Evolutionary conservation across 2,113 vertebrate genomes (phyloP).

Genomic region (Struthidea cinerea): DNA sequence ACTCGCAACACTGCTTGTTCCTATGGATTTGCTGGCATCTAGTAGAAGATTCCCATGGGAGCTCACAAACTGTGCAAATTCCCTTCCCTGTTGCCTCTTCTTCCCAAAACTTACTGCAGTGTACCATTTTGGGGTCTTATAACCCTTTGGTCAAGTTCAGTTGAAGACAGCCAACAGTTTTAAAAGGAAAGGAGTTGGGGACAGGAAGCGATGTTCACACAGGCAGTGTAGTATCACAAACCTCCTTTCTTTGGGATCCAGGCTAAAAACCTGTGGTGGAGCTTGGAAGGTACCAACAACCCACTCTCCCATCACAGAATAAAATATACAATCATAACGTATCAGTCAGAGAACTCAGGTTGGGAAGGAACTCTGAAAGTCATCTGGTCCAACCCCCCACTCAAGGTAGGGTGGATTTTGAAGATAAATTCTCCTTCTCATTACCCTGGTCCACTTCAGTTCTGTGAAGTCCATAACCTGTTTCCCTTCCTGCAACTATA

Average conservation of each 20-base stretch:
- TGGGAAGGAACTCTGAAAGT: not conserved
- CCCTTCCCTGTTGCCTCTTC: not conserved
- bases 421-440: not conserved
- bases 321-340: not conserved
- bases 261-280: not conserved
- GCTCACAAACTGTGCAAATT: not conserved
- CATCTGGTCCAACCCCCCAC: not conserved
- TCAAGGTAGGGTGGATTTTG: not conserved
- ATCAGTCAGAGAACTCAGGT: not conserved
- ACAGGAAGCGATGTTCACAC: not conserved
- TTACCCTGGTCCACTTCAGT: not conserved
- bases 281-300: not conserved
- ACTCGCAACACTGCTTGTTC: rapidly evolving
- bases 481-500: not conserved
- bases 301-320: not conserved
- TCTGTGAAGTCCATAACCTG: not conserved
- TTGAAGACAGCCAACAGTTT: not conserved
- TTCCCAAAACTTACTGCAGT: not conserved
- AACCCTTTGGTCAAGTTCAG: not conserved
- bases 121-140: not conserved
- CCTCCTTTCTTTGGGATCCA: not conserved
- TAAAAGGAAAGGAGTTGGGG: not conserved
- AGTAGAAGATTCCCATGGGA: not conserved
- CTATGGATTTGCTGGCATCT: not conserved
- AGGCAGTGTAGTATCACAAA: not conserved